Base-by-base conservation (phyloP, 2,113 vertebrate species). In the Motacilla tschutschensis region DNA sequence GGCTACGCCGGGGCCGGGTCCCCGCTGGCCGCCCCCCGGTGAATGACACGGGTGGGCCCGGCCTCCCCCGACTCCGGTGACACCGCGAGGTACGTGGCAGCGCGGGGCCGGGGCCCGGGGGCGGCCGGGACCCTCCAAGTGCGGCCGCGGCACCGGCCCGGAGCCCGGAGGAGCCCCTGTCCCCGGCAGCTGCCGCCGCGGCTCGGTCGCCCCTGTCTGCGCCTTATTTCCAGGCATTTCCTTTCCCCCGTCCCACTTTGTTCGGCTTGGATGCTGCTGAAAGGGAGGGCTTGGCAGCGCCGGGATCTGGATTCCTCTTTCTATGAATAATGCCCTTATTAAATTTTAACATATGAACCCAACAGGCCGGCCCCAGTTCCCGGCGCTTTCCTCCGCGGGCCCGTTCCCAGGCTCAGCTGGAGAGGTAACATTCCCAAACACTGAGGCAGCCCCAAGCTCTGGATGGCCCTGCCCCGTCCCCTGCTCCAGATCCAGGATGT, bases 281-380 rank as follows among this genome's bases (percentile, higher is more conserved):
- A 95, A 93, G 93, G 85, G 78, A 78, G 93, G 92, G 89, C 85
- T 92, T 95, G 94, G 91, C 93, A 95, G 76, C 78, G 53, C 84
- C 19, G 60, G 85, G 66, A 40, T 85, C 90, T 77, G 90, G 93
- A 94, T 95, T 94, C 93, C 93, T 92, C 92, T 91, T 91, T 84
- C 94, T 24, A 73, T 95, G 92, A 94, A 95, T 95, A 95, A 95
- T 94, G 91, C 89, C 89, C 89, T 93, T 90, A 94, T 96, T 94
- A 93, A 93, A 94, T 90, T 86, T 77, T 90, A 92, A 67, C 94
- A 38, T 88, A 83, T 90, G 91, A 87, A 85, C 83, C 73, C 54
- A 93, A 85, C 91, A 88, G 91, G 31, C 72, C 82, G 8, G 79
- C 83, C 87, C 92, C 76, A 29, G 77, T 35, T 91, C 93, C 94